These are phyloP conservation scores for Drosophila nannoptera DNA, from an alignment of 1,140 invertebrate genomes.

Conservation along the genomic window DNA sequence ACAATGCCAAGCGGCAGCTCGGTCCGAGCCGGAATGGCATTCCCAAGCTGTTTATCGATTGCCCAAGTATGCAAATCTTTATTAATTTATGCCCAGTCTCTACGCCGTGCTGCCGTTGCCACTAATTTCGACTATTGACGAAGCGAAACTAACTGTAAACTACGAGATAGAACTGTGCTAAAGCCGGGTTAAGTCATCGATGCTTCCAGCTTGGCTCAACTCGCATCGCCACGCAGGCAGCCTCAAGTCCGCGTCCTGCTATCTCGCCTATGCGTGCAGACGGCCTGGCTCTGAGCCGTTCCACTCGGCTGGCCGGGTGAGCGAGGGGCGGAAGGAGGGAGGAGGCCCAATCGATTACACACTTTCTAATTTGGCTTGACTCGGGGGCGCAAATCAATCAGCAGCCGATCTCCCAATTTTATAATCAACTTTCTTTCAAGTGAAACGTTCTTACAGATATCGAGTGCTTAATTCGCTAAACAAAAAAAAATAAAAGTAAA, in stretches of 20 bases:
- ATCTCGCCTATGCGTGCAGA: background rate
- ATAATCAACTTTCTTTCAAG: slow-evolving; percentile 34
- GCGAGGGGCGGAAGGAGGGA: background rate
- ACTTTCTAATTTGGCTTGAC: slow-evolving; percentile 40
- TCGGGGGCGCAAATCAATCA: slow-evolving; percentile 11
- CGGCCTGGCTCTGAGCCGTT: background rate
- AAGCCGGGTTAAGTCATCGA: background rate
- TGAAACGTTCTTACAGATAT: slow-evolving; percentile 31
- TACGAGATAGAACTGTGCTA: slow-evolving; percentile 24
- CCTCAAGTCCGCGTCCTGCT: background rate
- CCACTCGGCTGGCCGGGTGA: slow-evolving; percentile 26
- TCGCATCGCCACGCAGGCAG: background rate
- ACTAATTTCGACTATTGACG: slow-evolving; percentile 4
- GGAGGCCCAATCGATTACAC: slow-evolving; percentile 22
- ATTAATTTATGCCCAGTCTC: slow-evolving; percentile 66
- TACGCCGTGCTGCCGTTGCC: slow-evolving; percentile 12
- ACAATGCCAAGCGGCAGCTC: slow-evolving; percentile 32
- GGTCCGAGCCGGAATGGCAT: slow-evolving; percentile 16
- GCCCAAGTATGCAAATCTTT: slow-evolving; percentile 60
- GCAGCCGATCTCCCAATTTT: slow-evolving; percentile 3
- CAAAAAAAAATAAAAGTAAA: slow-evolving; percentile 51
- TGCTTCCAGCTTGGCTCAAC: background rate
- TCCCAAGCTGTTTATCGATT: slow-evolving; percentile 45
- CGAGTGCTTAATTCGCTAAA: slow-evolving; percentile 54
- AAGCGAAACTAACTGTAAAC: slow-evolving; percentile 59